Evolutionary conservation across 53 echinoderm and acorn worm species (phyloP), one percentile per base, ranked within the genome.

Genomic region (Zoroaster sp.): DNA sequence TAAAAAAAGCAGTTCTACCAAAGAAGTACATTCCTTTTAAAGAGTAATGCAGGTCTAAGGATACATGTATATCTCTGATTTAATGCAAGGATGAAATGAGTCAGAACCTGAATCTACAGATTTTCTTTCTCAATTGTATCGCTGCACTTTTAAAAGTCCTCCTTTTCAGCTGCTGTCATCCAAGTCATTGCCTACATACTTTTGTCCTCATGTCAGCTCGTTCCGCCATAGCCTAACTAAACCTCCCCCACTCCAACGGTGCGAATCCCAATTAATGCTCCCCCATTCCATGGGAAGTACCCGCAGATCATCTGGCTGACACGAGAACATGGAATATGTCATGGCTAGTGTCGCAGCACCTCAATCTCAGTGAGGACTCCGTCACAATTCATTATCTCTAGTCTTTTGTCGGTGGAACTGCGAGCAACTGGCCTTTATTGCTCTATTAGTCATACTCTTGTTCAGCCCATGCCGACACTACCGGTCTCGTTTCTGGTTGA

Each of bases 321-420:
- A 33, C 30, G 66, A 31, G 43, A 82, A 82, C 82, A 82, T 82
- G 82, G 67, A 67, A 43, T 35, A 67, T 82, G 82, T 82, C 68
- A 28, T 5, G 68, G 28, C 41, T 66, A 41, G 67, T 82, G 28
- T 66, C 54, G 25, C 43, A 43, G 28, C 82, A 66, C 40, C 82
- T 82, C 82, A 37, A 68, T 82, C 44, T 30, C 37, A 11, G 30
- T 31, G 21, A 41, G 44, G 66, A 43, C 71, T 71, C 37, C 25
- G 71, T 85, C 85, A 71, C 85, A 85, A 69, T 69, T 85, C 85
- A 85, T 85, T 85, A 85, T 85, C 71, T 30, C 49, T 11, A 9
- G 10, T 44, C 71, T 69, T 85, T 85, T 83, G 69, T 83, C 83
- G 83, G 83, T 30, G 69, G 44, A 31, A 41, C 11, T 3, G 83